phyloP scores from a whole-genome alignment of 2,888 invertebrate genomes.

The Eupithecia exiguata region DNA sequence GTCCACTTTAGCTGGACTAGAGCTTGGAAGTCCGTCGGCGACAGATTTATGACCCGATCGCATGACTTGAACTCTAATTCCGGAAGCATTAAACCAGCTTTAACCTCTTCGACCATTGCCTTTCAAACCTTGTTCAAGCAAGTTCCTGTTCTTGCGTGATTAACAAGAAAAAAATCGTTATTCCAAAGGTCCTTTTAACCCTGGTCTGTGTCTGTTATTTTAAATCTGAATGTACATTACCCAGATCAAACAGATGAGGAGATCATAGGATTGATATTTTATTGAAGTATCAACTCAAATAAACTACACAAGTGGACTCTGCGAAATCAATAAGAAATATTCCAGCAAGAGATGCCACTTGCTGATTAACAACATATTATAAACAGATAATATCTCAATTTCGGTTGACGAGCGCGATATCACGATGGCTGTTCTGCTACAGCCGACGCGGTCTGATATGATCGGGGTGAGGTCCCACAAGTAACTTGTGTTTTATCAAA shows the following conservation, averaged over 20 bases:
- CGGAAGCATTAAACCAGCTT: conserved; percentile 61
- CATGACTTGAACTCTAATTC: conserved; percentile 68
- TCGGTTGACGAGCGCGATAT: neutral
- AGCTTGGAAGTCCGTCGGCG: conserved; percentile 54
- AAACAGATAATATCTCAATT: neutral
- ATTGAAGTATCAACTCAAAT: neutral
- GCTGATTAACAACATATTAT: neutral
- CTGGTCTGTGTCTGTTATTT: neutral
- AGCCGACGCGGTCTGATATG: neutral
- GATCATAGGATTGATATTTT: neutral
- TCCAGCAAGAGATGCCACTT: neutral
- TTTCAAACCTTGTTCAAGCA: conserved; percentile 18
- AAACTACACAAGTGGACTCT: neutral
- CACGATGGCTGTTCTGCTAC: neutral
- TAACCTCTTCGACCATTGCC: conserved; percentile 36
- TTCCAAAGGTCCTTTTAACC: neutral
- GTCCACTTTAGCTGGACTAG: conserved; percentile 51
- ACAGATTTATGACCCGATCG: conserved; percentile 74
- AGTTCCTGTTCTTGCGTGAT: conserved; percentile 18
- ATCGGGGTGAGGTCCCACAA: neutral
- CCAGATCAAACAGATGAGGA: neutral
- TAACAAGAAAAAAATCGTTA: neutral
- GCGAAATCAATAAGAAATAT: neutral
- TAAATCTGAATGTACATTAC: neutral
- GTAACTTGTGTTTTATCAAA: neutral